These are phyloP conservation scores for Oligia latruncula DNA, from an alignment of 2,888 invertebrate species.

Conservation along the genomic window DNA sequence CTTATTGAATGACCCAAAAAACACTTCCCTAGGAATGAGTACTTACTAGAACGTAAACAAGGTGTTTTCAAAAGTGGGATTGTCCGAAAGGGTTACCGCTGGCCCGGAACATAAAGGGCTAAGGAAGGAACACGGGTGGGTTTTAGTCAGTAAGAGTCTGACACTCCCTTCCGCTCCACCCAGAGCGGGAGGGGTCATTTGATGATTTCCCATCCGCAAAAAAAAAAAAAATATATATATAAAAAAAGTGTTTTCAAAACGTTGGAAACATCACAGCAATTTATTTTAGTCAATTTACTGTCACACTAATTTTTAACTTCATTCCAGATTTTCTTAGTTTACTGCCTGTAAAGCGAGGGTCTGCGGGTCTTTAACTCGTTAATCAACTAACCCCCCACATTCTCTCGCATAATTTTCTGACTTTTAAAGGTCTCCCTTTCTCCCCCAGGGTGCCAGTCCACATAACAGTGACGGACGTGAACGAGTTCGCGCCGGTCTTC, in stretches of 20 bases:
- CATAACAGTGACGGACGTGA: conserved; percentile 98
- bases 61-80: not conserved
- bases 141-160: too few species aligned
- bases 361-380: not conserved
- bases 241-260: not conserved
- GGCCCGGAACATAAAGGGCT: too few species aligned
- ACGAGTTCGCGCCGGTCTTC: conserved; percentile 98
- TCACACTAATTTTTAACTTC: not conserved
- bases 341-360: not conserved
- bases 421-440: not conserved
- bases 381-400: not conserved
- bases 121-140: too few species aligned
- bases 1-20: not conserved
- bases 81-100: too few species aligned
- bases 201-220: too few species aligned
- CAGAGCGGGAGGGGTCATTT: too few species aligned
- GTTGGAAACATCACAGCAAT: too few species aligned
- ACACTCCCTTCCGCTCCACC: too few species aligned
- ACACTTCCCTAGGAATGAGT: not conserved
- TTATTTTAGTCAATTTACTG: not conserved
- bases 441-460: conserved; percentile 95
- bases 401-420: not conserved
- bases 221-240: not conserved
- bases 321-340: too few species aligned
- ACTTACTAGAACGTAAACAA: not conserved